These are phyloP conservation scores for Indicator maculatus DNA, from an alignment of 2,113 vertebrate species.

Conservation along the genomic window DNA sequence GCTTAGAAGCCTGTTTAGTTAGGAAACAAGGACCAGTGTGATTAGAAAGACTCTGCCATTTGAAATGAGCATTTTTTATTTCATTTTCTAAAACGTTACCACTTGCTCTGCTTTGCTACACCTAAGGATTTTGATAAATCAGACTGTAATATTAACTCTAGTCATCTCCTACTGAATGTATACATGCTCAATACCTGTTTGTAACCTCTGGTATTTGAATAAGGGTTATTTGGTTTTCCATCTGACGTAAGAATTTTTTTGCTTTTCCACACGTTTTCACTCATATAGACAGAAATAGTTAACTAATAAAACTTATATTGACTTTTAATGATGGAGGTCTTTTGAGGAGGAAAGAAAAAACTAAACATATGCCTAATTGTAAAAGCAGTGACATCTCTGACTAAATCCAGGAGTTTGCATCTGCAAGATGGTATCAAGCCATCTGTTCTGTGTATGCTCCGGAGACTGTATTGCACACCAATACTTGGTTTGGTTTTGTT, in stretches of 20 bases:
- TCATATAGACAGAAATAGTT: not conserved
- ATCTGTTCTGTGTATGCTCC: not conserved
- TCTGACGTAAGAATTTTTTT: not conserved
- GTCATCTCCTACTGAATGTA: not conserved
- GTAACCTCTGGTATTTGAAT: slow-evolving; percentile 6
- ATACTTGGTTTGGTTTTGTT: no score
- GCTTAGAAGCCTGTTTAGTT: not conserved
- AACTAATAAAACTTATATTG: not conserved
- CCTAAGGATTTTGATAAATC: not conserved
- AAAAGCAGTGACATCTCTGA: not conserved
- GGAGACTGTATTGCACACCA: not conserved
- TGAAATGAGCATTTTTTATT: not conserved
- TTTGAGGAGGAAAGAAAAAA: not conserved
- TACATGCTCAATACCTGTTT: not conserved
- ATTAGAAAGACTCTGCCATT: not conserved
- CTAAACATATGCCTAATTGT: not conserved
- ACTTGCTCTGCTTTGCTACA: not conserved
- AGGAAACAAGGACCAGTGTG: not conserved
- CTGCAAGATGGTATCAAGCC: not conserved
- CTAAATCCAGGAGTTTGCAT: not conserved
- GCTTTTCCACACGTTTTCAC: not conserved
- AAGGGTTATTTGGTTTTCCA: not conserved
- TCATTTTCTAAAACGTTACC: not conserved
- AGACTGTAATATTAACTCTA: not conserved
- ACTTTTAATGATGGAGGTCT: not conserved